Evolutionary conservation across 1,140 invertebrate species (phyloP), one percentile per base, ranked within the genome.

Genomic region (Agraylea sexmaculata): DNA sequence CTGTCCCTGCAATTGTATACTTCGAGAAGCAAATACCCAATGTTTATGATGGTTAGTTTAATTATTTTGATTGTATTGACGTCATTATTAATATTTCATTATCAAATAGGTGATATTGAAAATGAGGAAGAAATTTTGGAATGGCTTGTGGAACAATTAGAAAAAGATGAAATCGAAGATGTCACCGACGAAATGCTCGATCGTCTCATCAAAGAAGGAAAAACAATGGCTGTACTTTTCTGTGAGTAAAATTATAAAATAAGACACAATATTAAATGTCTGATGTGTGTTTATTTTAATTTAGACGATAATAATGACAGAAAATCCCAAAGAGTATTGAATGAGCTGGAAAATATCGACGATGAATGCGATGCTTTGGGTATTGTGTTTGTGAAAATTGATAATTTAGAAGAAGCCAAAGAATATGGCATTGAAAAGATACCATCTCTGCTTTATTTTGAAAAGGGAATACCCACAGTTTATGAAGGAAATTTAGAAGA

Each of bases 151-250:
- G 75, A 77, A 34, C 87, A 91, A 60, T 62, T 88, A 39, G 83
- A 88, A 60, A 84, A 83, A 50, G 89, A 93, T 62, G 87, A 93
- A 73, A 93, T 93, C 52, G 89, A 94, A 70, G 88, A 93, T 66
- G 80, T 94, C 22, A 91, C 87, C 28, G 87, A 90, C 62, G 86
- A 90, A 67, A 91, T 92, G 84, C 70, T 93, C 35, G 87, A 92
- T 53, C 78, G 80, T 55, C 71, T 93, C 33, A 80, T 93, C 39
- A 85, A 85, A 53, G 84, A 90, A 56, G 80, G 84, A 38, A 86
- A 87, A 62, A 87, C 82, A 43, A 70, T 94, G 44, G 87, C 87
- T 37, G 89, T 92, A 42, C 68, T 94, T 27, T 93, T 94, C 60
- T 93, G 89, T 93, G 78, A 79, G 80, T 73, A 47, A 19, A 32